These are phyloP conservation scores for Montipora sp. DNA, from an alignment of 64 coral and sea anemone genomes.

Conservation along the genomic window DNA sequence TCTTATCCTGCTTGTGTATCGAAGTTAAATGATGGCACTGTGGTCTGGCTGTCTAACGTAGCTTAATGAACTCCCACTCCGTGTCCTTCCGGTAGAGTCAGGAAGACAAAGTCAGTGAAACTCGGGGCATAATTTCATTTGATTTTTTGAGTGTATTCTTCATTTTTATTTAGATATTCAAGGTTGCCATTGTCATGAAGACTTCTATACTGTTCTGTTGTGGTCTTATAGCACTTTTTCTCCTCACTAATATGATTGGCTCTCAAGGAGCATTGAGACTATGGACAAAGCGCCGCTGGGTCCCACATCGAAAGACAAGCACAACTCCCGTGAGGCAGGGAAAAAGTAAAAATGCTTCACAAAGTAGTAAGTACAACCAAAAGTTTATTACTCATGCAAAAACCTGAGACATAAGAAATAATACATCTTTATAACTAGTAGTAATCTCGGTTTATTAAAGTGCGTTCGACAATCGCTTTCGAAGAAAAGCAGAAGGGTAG, in stretches of 20 bases:
- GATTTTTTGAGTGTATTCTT: background rate
- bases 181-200: background rate
- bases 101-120: no score
- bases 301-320: background rate
- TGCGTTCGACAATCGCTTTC: no score
- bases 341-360: background rate
- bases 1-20: no score
- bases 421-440: no score
- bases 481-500: no score
- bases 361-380: background rate
- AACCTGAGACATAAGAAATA: no score
- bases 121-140: background rate
- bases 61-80: no score
- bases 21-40: no score
- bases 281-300: background rate
- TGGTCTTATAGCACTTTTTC: background rate
- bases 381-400: background rate
- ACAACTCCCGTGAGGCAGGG: background rate
- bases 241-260: background rate
- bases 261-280: background rate
- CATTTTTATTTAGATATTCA: background rate
- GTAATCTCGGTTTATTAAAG: no score
- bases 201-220: background rate
- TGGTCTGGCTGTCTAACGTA: no score
- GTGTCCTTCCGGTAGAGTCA: no score